Evolutionary conservation across 2,113 vertebrate species (phyloP).

Genomic region (Leuciscus idus): DNA sequence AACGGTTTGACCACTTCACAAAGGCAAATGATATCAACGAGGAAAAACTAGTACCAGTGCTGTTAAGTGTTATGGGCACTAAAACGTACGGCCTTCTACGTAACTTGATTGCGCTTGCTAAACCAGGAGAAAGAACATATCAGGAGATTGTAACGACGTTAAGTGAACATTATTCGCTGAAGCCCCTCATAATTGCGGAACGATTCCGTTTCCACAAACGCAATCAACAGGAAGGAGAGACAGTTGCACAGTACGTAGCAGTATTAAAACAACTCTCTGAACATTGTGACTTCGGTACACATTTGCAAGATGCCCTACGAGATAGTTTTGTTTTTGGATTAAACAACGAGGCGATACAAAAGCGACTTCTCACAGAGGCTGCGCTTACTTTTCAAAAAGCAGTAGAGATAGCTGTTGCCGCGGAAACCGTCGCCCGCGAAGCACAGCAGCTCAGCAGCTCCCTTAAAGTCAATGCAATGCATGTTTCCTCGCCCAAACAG

Average conservation of each 20-base stretch:
- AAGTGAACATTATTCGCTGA: no score
- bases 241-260: neutral
- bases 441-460: neutral
- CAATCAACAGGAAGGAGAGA: neutral
- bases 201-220: conserved; percentile 1
- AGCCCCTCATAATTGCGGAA: no score
- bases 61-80: conserved; percentile 33
- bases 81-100: neutral
- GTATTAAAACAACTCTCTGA: neutral
- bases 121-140: neutral
- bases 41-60: neutral
- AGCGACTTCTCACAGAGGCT: neutral
- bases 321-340: neutral
- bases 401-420: neutral
- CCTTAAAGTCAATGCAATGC: neutral
- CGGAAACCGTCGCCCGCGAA: neutral
- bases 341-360: neutral
- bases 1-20: conserved; percentile 2
- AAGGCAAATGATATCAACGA: neutral
- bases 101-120: neutral
- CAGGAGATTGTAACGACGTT: no score
- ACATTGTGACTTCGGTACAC: conserved; percentile 5
- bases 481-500: neutral
- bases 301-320: neutral
- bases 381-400: neutral